These are phyloP conservation scores for Epinephelus fuscoguttatus DNA, from an alignment of 2,113 vertebrate species.

Conservation along the genomic window DNA sequence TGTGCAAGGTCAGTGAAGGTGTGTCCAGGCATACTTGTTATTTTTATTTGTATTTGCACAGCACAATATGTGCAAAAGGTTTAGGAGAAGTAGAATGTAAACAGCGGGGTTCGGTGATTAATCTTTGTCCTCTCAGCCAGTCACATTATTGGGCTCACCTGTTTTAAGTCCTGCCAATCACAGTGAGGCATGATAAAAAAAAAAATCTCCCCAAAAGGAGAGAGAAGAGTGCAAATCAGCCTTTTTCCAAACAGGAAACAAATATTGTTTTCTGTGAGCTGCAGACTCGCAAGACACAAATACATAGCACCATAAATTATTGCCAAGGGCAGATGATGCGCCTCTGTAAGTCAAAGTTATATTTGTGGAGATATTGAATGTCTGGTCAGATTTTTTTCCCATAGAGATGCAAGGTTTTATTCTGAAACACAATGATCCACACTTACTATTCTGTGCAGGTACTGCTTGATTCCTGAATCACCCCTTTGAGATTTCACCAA, in stretches of 20 bases:
- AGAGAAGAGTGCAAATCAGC: slow-evolving; percentile 3
- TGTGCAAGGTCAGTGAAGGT: background rate
- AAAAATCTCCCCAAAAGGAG: slow-evolving; percentile 9
- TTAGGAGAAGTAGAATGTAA: slow-evolving; percentile 5
- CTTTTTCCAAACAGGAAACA: slow-evolving; percentile 4
- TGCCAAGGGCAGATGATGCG: background rate
- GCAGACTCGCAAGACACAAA: slow-evolving; percentile 5
- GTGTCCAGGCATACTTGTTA: background rate
- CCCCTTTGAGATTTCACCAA: background rate
- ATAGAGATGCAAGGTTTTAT: background rate
- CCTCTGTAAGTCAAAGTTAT: background rate
- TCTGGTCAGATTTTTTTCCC: slow-evolving; percentile 1
- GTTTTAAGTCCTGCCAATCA: slow-evolving; percentile 52
- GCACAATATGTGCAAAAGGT: background rate
- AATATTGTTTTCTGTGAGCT: background rate
- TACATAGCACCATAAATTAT: background rate
- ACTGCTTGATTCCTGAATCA: background rate
- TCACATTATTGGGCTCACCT: slow-evolving; percentile 14
- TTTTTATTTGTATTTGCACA: background rate
- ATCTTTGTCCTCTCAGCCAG: slow-evolving; percentile 27
- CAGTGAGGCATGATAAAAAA: slow-evolving; percentile 3
- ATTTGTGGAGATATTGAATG: slow-evolving; percentile 1
- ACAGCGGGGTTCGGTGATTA: slow-evolving; percentile 31
- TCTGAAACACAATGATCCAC: background rate
- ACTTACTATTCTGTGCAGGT: background rate